A percentile compares a stretch with the other conserved stretches of the same genome.
Evolutionary conservation across 1,140 invertebrate species (phyloP).

Genomic region (Heliconius eleuchia): DNA sequence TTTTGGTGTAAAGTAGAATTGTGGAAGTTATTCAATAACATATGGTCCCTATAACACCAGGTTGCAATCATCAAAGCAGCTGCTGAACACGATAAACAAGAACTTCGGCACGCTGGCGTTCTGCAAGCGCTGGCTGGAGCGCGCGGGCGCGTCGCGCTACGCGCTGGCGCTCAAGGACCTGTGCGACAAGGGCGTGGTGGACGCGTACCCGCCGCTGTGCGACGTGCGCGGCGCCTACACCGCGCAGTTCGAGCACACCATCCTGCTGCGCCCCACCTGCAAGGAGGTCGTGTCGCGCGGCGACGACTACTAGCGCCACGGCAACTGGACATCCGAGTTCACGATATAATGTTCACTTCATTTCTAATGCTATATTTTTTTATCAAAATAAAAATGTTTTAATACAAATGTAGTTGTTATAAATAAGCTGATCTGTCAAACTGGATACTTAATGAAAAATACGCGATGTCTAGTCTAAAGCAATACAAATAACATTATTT

Average conservation of each 20-base stretch:
- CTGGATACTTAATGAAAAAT: not conserved
- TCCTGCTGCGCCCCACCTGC: constrained; percentile 97
- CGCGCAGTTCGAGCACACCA: constrained; percentile 99
- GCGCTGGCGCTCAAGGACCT: constrained; percentile 99
- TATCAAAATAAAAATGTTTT: constrained; percentile 1
- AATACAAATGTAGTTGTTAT: constrained; percentile 1
- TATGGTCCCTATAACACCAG: constrained; percentile 72
- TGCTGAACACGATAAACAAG: constrained; percentile 98
- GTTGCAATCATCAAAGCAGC: constrained; percentile 94
- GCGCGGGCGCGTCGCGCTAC: constrained; percentile 97
- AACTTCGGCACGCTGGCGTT: constrained; percentile 99
- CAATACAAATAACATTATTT: not conserved
- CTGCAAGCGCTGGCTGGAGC: constrained; percentile 99
- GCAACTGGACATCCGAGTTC: not conserved
- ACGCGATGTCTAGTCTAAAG: constrained; percentile 1
- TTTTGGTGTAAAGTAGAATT: too few relatives aligned
- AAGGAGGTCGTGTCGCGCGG: constrained; percentile 99
- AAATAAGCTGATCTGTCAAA: not conserved
- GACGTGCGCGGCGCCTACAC: constrained; percentile 99
- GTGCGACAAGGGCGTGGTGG: constrained; percentile 97
- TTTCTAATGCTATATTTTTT: not conserved
- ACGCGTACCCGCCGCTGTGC: constrained; percentile 98
- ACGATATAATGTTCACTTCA: not conserved
- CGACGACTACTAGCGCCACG: constrained; percentile 90
- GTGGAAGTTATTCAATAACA: too few relatives aligned